Evolutionary conservation across 2,113 vertebrate species (phyloP), one percentile per base, ranked within the genome.

Genomic region (Motacilla alba): DNA sequence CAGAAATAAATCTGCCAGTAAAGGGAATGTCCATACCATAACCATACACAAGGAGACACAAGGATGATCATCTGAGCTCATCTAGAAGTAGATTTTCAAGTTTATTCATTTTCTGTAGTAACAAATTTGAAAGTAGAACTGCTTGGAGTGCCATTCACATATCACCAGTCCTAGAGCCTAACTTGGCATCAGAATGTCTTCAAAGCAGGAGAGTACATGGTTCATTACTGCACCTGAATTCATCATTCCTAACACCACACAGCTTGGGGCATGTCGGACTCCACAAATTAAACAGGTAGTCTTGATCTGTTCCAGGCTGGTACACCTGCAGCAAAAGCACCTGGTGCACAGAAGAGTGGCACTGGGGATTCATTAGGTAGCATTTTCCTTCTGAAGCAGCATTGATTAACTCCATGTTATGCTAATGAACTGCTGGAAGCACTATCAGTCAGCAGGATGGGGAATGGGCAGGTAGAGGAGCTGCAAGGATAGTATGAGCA

Each of bases 351-450:
- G 23, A 10, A 35, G 90, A 70, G 60, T 55, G 69, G 56, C 56
- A 59, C 49, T 1, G 8, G 70, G 81, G 68, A 72, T 95, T 95
- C 91, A 93, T 95, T 92, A 90, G 72, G 56, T 92, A 83, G 56
- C 73, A 87, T 88, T 94, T 96, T 90, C 56, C 47, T 90, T 85
- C 67, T 88, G 75, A 86, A 90, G 75, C 39, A 70, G 52, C 66
- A 33, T 10, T 93, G 90, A 92, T 91, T 82, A 90, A 31, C 68
- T 77, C 52, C 20, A 7, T 37, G 62, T 59, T 80, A 86, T 89
- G 87, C 17, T 83, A 89, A 87, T 72, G 33, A 64, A 14, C 55
- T 90, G 31, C 59, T 95, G 73, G 47, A 70, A 91, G 35, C 11
- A 0, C 21, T 78, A 21, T 64, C 66, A 58, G 44, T 58, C 74